phyloP scores from a whole-genome alignment of 2,113 vertebrate species.

The Odontesthes bonariensis region DNA sequence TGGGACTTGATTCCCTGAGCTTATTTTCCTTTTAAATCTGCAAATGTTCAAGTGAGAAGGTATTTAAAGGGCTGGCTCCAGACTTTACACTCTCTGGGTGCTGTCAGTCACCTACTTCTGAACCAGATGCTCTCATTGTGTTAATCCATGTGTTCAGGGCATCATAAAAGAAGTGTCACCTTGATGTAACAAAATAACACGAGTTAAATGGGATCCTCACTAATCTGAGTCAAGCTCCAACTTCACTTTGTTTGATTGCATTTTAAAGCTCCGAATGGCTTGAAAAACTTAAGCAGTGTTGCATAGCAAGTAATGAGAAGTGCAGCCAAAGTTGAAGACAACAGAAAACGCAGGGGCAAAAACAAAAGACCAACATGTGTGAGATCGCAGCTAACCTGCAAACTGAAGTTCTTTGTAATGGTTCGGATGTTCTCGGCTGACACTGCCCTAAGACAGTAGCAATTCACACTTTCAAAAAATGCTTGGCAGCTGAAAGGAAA shows the following conservation, averaged over 20 bases:
- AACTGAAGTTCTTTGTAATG: too few relatives aligned
- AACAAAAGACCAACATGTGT: conserved; percentile 46
- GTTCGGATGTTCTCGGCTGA: conserved; percentile 6
- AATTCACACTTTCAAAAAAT: conserved; percentile 28
- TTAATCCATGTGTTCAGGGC: conserved; percentile 16
- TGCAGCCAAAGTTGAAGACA: not conserved
- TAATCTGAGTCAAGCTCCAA: conserved; percentile 44
- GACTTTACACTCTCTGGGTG: not conserved
- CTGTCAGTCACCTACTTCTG: conserved; percentile 10
- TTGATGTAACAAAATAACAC: conserved; percentile 27
- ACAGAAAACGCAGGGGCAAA: not conserved
- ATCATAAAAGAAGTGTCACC: conserved; percentile 31
- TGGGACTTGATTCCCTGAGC: conserved; percentile 48
- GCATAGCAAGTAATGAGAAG: conserved; percentile 5
- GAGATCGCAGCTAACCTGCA: too few relatives aligned
- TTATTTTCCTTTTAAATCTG: conserved; percentile 30
- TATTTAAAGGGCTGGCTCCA: not conserved
- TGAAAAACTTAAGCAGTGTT: not conserved
- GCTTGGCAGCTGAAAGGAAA: conserved; percentile 48
- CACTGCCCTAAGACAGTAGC: not conserved
- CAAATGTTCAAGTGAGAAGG: conserved; percentile 2
- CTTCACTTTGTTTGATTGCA: conserved; percentile 33
- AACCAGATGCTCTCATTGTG: conserved; percentile 26
- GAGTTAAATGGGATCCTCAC: conserved; percentile 1
- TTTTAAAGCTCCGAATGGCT: conserved; percentile 5